Evolutionary conservation across 2,888 invertebrate genomes (phyloP).

Genomic region (Tenthredo distinguenda): DNA sequence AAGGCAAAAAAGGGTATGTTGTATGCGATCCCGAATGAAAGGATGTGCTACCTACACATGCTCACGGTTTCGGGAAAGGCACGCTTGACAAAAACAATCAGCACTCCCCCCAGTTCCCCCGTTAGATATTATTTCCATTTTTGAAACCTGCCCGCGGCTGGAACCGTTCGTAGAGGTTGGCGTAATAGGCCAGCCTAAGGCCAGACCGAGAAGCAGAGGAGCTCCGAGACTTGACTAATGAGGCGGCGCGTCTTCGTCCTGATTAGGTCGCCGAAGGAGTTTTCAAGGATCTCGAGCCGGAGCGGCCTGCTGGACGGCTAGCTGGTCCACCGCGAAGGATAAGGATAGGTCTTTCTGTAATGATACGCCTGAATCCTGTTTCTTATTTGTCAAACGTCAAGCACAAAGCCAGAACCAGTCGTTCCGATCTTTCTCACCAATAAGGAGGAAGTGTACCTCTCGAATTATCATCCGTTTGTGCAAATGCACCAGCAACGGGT

Average conservation of each 20-base stretch:
- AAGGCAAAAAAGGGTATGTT: not conserved
- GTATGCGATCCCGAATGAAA: not conserved
- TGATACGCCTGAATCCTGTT: conserved; percentile 77
- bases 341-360: conserved; percentile 67
- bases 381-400: conserved; percentile 78
- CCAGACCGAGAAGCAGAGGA: conserved; percentile 59
- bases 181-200: conserved; percentile 66
- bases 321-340: conserved; percentile 73
- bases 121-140: conserved; percentile 48
- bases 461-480: conserved; percentile 36
- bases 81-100: conserved; percentile 47
- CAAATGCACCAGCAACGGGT: conserved; percentile 37
- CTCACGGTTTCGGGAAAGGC: not conserved
- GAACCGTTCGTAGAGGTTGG: conserved; percentile 61
- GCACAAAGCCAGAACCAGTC: conserved; percentile 71
- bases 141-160: conserved; percentile 54
- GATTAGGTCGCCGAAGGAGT: conserved; percentile 78
- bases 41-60: not conserved
- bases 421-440: conserved; percentile 59
- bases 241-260: conserved; percentile 77
- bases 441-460: conserved; percentile 22
- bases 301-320: conserved; percentile 58
- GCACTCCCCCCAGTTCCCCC: not conserved
- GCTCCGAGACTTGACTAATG: conserved; percentile 75
- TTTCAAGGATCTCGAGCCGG: conserved; percentile 72